Conservation (phyloP, 2,888 invertebrate species). For the Pseudolycoriella hygida region DNA sequence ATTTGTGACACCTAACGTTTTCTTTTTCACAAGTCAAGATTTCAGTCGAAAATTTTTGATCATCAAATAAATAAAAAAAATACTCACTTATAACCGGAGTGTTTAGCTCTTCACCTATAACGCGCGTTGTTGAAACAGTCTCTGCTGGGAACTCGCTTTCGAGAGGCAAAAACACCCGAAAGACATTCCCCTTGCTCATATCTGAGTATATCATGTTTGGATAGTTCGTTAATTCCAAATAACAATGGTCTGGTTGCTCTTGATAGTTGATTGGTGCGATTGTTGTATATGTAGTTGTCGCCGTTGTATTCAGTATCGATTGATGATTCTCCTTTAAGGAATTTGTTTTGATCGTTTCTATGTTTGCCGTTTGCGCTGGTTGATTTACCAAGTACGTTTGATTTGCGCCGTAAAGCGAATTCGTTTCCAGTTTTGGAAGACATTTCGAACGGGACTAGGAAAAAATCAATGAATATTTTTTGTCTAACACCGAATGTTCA, state of each 20-base stretch:
- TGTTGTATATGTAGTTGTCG: neutral
- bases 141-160: neutral
- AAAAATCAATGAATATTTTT: neutral
- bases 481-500: neutral
- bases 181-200: neutral
- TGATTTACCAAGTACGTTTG: neutral
- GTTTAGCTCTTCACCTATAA: neutral
- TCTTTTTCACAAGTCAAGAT: too few relatives aligned
- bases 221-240: neutral
- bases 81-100: neutral
- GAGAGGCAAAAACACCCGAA: neutral
- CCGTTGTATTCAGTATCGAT: neutral
- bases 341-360: too few relatives aligned
- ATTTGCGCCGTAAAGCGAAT: neutral
- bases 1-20: too few relatives aligned
- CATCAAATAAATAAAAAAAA: neutral
- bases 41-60: too few relatives aligned
- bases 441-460: conserved; percentile 6
- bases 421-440: neutral
- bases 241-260: neutral
- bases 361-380: neutral
- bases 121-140: neutral
- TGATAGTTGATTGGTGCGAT: neutral
- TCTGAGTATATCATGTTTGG: neutral
- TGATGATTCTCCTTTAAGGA: neutral